Percentiles rank a stretch among this genome's conserved stretches.
Evolutionary conservation across 23 tunicate genomes (phyloP).

Genomic region (Clavelina lepadiformis): DNA sequence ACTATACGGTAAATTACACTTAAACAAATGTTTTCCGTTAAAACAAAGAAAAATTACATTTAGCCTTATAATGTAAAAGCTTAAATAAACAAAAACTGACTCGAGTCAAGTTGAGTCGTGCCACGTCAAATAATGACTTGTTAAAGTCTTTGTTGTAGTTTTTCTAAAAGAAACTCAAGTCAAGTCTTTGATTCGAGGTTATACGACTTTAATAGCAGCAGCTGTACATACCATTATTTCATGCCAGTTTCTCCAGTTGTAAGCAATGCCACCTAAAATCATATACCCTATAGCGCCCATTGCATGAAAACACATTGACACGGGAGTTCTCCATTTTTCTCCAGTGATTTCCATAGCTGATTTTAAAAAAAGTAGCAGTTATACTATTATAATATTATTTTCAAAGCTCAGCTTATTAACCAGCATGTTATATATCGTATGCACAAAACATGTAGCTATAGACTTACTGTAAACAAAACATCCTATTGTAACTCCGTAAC

Average conservation of each 20-base stretch:
- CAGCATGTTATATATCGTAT: neutral
- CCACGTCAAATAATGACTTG: too few species aligned
- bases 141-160: too few species aligned
- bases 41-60: too few species aligned
- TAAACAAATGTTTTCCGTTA: too few species aligned
- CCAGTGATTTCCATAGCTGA: constrained; percentile 41
- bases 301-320: constrained; percentile 18
- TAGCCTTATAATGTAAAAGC: too few species aligned
- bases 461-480: constrained; percentile 28
- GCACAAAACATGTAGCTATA: neutral
- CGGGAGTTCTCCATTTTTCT: constrained; percentile 29
- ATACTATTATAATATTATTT: neutral
- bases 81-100: too few species aligned
- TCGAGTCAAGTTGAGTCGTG: too few species aligned
- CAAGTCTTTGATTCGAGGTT: too few species aligned
- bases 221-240: constrained; percentile 18
- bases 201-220: too few species aligned
- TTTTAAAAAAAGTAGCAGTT: neutral
- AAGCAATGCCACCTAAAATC: constrained; percentile 24
- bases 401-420: neutral
- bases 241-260: constrained; percentile 44
- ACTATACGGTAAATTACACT: too few species aligned
- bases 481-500: neutral
- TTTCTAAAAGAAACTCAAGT: too few species aligned
- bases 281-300: constrained; percentile 39